Conservation (phyloP, 2,888 invertebrate species). For the Orchesella flavescens region DNA sequence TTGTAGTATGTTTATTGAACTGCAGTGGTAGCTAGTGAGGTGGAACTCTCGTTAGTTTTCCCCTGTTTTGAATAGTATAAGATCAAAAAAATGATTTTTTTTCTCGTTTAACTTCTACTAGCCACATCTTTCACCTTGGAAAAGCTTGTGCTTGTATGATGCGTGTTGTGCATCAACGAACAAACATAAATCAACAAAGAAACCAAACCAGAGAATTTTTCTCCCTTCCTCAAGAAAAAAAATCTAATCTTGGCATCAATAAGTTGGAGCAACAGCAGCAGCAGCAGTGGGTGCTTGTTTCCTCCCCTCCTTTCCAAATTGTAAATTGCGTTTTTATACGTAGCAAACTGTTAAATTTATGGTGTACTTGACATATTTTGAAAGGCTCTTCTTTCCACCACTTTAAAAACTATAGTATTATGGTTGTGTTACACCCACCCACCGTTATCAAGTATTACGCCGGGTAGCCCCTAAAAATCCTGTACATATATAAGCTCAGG, state of each 20-base stretch:
- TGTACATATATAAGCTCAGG: too few relatives aligned
- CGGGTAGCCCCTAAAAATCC: too few relatives aligned
- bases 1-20: background rate
- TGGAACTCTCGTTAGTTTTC: conserved; percentile 52
- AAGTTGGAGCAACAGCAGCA: too few relatives aligned
- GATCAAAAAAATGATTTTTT: conserved; percentile 41
- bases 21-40: conserved; percentile 42
- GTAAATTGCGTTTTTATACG: background rate
- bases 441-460: too few relatives aligned
- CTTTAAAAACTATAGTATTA: too few relatives aligned
- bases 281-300: background rate
- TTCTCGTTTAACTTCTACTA: background rate
- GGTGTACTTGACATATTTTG: conserved; percentile 17
- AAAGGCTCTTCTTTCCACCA: conserved; percentile 12
- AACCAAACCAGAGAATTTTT: too few relatives aligned
- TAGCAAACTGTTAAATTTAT: conserved; percentile 29
- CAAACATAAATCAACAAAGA: too few relatives aligned
- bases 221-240: background rate
- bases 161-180: too few relatives aligned
- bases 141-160: too few relatives aligned
- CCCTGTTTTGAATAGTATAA: conserved; percentile 40
- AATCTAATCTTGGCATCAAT: conserved; percentile 33
- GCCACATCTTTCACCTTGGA: too few relatives aligned
- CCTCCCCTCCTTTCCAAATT: background rate
- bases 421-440: too few relatives aligned